Base-by-base conservation (phyloP, 2,888 invertebrate genomes). In the Petrolisthes manimaculis region DNA sequence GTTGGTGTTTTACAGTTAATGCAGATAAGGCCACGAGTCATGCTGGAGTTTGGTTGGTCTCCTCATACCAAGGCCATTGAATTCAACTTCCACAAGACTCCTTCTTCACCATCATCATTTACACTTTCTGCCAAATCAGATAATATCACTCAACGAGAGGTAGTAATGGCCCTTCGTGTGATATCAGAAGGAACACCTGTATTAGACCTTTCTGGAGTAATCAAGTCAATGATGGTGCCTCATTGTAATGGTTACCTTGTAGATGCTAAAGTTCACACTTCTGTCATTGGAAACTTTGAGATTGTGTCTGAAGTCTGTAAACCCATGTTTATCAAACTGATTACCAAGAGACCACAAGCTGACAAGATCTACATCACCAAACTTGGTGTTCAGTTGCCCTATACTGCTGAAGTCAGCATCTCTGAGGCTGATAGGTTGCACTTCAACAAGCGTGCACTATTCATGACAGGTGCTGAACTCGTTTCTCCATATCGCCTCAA, bases 141-240 rank as follows among this genome's bases (percentile, higher is more conserved):
- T 56, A 14, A 8, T 21, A 75, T 69, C 51, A 14, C 74, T 24
- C n/a, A 37, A 54, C 24, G 55, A n/a, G 77, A 84, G 21, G 61
- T 54, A 24, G 81, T 67, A 18, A 3, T 75, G 51, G 84, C 84
- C 14, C 71, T 84, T 21, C 56, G 12, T 51, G 55, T 88, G 9
- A 24, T n/a, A 9, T 53, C 51, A 8, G 81, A 61, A 53, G 75
- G 12, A 67, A 55, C 56, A n/a, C 37, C 61, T 9, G 61, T 74
- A 18, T 12, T 84, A 4, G 84, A 88, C 21, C 54, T 88, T 18
- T 37, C 88, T 56, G 88, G 88, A 21, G 80, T 80, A 37, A n/a
- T 84, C 56, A 21, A 75, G 80, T 74, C 80, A 24, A 51, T 51
- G 18, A 18, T 53, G 14, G 56, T 37, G 4, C 75, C 81, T 0